These are phyloP conservation scores for Apus apus DNA, from an alignment of 2,113 vertebrate species.

Conservation along the genomic window DNA sequence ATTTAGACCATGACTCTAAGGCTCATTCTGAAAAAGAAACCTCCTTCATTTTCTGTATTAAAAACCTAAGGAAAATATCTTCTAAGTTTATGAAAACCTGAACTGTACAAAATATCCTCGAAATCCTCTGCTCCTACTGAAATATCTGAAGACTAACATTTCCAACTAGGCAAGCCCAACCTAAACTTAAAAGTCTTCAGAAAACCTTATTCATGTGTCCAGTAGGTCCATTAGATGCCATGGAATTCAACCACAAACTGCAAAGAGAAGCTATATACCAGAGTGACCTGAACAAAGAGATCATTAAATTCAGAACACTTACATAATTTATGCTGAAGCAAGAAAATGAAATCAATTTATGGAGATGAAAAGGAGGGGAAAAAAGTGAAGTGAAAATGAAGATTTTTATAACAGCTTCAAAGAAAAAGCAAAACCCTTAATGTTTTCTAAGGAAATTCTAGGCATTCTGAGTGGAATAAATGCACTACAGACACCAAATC, in stretches of 20 bases:
- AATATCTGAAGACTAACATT: not conserved
- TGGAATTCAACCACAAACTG: not conserved
- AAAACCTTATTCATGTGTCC: not conserved
- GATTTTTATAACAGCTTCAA: not conserved
- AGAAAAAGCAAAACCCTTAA: not conserved
- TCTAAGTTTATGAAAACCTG: not conserved
- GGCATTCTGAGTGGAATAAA: not conserved
- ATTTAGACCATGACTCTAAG: not conserved
- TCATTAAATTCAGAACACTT: constrained; percentile 31
- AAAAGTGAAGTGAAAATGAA: not conserved
- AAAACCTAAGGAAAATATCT: not conserved
- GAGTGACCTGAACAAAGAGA: not conserved
- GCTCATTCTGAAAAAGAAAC: not conserved
- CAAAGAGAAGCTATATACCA: not conserved
- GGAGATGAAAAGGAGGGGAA: not conserved
- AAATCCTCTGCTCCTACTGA: not conserved
- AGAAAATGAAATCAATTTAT: constrained; percentile 35
- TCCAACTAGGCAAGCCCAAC: not conserved
- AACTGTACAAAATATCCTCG: not conserved
- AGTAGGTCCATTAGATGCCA: not conserved
- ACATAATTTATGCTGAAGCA: constrained; percentile 24
- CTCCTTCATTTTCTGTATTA: not conserved
- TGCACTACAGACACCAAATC: not conserved
- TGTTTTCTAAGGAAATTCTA: not conserved
- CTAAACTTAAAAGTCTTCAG: not conserved